Conservation (phyloP, 64 coral and sea anemone genomes). For the Pachyseris speciosa region DNA sequence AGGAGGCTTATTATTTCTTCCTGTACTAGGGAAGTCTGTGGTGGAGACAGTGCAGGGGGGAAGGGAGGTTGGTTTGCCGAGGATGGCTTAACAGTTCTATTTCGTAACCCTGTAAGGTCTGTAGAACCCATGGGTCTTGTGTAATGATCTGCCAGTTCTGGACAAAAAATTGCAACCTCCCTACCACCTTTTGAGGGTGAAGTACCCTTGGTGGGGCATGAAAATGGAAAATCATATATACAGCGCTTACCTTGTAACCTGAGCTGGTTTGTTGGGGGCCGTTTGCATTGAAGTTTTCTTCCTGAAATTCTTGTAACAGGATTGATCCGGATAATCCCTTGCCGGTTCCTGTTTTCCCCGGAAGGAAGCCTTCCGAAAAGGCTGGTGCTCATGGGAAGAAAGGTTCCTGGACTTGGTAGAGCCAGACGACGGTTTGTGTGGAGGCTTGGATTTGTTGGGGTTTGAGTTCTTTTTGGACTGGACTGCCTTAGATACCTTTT, state of each 20-base stretch:
- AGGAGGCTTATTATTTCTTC: neutral
- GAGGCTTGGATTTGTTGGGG: neutral
- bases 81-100: neutral
- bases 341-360: neutral
- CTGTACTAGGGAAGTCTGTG: neutral
- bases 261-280: neutral
- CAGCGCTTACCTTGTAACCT: neutral
- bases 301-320: neutral
- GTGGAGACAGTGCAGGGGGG: neutral
- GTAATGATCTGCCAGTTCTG: neutral
- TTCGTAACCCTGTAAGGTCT: neutral
- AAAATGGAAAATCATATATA: neutral
- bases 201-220: no score
- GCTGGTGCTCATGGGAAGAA: neutral
- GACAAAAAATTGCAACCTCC: neutral
- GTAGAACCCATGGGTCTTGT: neutral
- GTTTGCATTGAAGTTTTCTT: neutral
- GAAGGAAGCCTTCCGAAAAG: conserved; percentile 9
- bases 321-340: neutral
- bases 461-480: neutral
- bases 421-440: neutral
- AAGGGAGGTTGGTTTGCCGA: neutral
- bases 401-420: neutral
- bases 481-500: conserved; percentile 1
- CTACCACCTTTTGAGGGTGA: neutral